A percentile compares a stretch with the other conserved stretches of the same genome.
These are phyloP conservation scores for Ametastegia equiseti DNA, from an alignment of 2,888 invertebrate species.

Conservation along the genomic window DNA sequence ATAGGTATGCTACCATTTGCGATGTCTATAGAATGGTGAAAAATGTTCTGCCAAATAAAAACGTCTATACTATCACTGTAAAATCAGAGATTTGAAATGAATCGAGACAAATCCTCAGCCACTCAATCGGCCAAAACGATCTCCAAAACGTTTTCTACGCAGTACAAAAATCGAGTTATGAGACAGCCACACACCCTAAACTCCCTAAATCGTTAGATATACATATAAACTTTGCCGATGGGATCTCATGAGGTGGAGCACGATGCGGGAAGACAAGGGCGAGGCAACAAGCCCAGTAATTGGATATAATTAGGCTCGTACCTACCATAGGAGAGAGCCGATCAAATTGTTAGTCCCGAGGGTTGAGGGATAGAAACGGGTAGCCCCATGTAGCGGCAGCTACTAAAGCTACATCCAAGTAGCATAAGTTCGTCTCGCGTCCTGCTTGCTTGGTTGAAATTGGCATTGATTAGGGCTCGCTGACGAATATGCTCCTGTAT, in stretches of 20 bases:
- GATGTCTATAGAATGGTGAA: no score
- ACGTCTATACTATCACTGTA: no score
- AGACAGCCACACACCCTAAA: not conserved
- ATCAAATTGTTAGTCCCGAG: conserved; percentile 42
- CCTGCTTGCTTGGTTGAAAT: not conserved
- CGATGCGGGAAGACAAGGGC: conserved; percentile 23
- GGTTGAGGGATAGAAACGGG: not conserved
- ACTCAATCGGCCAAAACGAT: no score
- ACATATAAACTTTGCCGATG: not conserved
- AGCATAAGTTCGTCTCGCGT: not conserved
- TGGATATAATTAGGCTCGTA: conserved; percentile 44
- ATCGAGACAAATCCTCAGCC: no score
- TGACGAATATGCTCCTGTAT: not conserved
- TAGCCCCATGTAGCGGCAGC: not conserved
- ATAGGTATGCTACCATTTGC: no score
- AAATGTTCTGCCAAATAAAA: no score
- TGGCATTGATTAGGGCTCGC: conserved; percentile 32
- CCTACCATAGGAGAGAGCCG: conserved; percentile 13
- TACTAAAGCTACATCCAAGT: not conserved
- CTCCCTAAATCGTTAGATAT: not conserved
- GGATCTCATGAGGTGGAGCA: not conserved
- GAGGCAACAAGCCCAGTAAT: conserved; percentile 27
- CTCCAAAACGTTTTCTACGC: not conserved
- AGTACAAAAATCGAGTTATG: not conserved
- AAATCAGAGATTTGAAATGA: no score